Evolutionary conservation across 2,113 vertebrate genomes (phyloP).

Genomic region (Taurulus bubalis): DNA sequence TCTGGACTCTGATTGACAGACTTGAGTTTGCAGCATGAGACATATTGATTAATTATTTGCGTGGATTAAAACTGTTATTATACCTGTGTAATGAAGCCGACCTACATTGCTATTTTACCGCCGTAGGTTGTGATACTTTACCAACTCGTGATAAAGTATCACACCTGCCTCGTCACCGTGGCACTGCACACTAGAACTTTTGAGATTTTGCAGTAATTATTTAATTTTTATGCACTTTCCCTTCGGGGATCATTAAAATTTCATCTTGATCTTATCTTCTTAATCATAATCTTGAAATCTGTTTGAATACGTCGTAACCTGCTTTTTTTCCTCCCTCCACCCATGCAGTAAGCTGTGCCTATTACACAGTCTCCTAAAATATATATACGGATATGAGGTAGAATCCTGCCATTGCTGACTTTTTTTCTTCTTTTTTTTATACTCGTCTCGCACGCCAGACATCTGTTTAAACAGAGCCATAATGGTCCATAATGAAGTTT

Average conservation of each 20-base stretch:
- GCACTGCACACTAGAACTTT: constrained; percentile 37
- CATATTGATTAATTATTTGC: constrained; percentile 51
- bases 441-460: constrained; percentile 35
- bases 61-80: constrained; percentile 14
- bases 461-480: constrained; percentile 62
- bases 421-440: constrained; percentile 7
- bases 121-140: not conserved
- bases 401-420: constrained; percentile 20
- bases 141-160: constrained; percentile 12
- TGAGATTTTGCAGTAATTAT: constrained; percentile 58
- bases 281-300: constrained; percentile 70
- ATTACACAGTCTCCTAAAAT: constrained; percentile 20
- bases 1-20: not conserved
- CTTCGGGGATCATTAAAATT: constrained; percentile 72
- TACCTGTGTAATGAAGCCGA: not conserved
- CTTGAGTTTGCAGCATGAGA: constrained; percentile 7
- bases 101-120: constrained; percentile 5
- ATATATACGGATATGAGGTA: constrained; percentile 27
- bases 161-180: constrained; percentile 25
- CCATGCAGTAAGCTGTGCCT: constrained; percentile 53
- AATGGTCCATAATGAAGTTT: constrained; percentile 71
- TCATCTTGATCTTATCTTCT: constrained; percentile 70
- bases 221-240: constrained; percentile 64
- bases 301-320: constrained; percentile 67
- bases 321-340: constrained; percentile 51